phyloP scores from a whole-genome alignment of 2,888 invertebrate species.

The Pheosia gnoma region DNA sequence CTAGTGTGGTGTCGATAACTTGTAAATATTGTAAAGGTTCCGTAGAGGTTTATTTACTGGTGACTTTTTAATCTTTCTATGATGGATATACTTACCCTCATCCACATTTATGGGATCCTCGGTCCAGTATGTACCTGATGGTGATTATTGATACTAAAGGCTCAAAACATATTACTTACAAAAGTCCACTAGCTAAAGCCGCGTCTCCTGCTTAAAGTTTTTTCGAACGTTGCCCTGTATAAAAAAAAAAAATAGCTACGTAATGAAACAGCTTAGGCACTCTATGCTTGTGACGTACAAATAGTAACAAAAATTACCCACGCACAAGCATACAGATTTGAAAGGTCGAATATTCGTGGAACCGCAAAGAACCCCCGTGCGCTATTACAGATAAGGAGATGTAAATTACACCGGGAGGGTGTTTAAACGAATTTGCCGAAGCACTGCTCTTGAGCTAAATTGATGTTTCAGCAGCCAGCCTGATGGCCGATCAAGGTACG shows the following conservation, averaged over 20 bases:
- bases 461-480: slow-evolving; percentile 58
- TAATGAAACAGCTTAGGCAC: not conserved
- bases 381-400: slow-evolving; percentile 70
- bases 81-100: no score
- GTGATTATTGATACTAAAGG: no score
- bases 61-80: no score
- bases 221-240: no score
- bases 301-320: not conserved
- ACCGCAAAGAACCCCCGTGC: slow-evolving; percentile 57
- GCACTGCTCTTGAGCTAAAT: slow-evolving; percentile 66
- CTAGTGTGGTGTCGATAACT: not conserved
- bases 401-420: slow-evolving; percentile 70
- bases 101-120: no score
- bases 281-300: not conserved
- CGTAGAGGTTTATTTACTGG: not conserved
- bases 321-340: not conserved
- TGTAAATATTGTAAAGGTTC: not conserved
- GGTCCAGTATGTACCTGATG: no score
- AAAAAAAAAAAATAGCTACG: no score
- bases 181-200: no score
- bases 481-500: slow-evolving; percentile 44
- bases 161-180: no score
- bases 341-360: slow-evolving; percentile 11
- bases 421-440: slow-evolving; percentile 67
- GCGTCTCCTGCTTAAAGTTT: no score